Percentiles rank a stretch among this genome's conserved stretches.
Evolutionary conservation across 2,888 invertebrate genomes (phyloP).

Genomic region (Cephus spinipes): DNA sequence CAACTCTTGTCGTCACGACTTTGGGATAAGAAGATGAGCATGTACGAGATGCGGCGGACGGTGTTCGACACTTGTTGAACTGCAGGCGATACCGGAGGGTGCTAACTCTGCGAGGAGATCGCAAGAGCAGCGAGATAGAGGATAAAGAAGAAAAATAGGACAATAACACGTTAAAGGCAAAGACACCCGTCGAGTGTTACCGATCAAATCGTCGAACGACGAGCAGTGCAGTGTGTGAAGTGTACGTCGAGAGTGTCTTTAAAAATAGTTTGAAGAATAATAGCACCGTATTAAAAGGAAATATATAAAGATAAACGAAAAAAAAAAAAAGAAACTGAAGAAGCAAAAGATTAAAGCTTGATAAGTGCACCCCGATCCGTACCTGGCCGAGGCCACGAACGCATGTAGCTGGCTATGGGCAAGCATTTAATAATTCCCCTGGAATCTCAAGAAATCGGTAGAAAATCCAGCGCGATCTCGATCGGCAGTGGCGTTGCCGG

Average conservation of each 20-base stretch:
- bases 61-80: neutral
- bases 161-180: neutral
- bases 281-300: neutral
- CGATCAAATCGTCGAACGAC: neutral
- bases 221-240: neutral
- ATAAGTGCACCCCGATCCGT: slow-evolving; percentile 3
- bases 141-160: neutral
- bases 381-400: slow-evolving; percentile 40
- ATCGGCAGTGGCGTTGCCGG: neutral
- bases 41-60: neutral
- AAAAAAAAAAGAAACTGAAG: slow-evolving; percentile 11
- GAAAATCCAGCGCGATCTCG: slow-evolving; percentile 11
- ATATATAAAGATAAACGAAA: neutral
- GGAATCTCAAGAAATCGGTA: slow-evolving; percentile 44
- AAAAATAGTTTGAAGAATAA: neutral
- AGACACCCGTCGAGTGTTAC: neutral
- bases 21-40: neutral
- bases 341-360: slow-evolving; percentile 11
- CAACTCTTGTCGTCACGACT: neutral
- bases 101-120: neutral
- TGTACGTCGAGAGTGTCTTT: neutral
- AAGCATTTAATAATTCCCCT: slow-evolving; percentile 54
- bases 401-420: slow-evolving; percentile 61
- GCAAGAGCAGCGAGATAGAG: neutral
- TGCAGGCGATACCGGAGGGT: neutral